Conservation (phyloP, 2,888 invertebrate species). For the Callinectes sapidus region DNA sequence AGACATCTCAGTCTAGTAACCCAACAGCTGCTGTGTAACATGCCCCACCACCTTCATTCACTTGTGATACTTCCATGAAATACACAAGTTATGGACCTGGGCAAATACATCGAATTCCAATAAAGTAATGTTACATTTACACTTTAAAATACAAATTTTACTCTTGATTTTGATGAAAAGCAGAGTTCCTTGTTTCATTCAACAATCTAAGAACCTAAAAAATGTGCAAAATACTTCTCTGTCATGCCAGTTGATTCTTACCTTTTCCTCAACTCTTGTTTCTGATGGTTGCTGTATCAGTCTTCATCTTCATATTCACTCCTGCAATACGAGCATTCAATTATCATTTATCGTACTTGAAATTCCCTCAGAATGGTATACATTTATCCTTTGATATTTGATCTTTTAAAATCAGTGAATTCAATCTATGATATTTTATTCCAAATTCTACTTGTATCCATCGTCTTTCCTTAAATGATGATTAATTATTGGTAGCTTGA, state of each 20-base stretch:
- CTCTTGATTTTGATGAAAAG: background rate
- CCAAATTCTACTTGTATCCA: background rate
- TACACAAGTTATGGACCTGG: too few species aligned
- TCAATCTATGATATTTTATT: background rate
- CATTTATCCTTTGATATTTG: too few species aligned
- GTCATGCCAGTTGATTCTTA: background rate
- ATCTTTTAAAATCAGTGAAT: background rate
- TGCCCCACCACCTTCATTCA: too few species aligned
- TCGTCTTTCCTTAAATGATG: background rate
- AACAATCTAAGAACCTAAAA: background rate
- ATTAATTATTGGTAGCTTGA: background rate
- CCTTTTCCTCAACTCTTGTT: background rate
- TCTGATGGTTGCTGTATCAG: background rate
- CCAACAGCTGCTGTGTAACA: too few species aligned
- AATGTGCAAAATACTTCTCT: background rate
- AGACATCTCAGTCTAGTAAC: too few species aligned
- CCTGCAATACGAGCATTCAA: background rate
- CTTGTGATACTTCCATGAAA: too few species aligned
- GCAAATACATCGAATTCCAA: background rate
- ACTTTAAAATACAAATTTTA: background rate
- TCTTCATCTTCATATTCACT: background rate
- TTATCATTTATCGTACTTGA: background rate
- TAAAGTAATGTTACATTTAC: background rate
- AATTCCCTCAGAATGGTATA: too few species aligned
- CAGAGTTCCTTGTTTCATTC: background rate